Evolutionary conservation across 37 sponge, comb jelly and placozoan species (phyloP), one percentile per base, ranked within the genome.

Genomic region (Cladorhizidae sp.): DNA sequence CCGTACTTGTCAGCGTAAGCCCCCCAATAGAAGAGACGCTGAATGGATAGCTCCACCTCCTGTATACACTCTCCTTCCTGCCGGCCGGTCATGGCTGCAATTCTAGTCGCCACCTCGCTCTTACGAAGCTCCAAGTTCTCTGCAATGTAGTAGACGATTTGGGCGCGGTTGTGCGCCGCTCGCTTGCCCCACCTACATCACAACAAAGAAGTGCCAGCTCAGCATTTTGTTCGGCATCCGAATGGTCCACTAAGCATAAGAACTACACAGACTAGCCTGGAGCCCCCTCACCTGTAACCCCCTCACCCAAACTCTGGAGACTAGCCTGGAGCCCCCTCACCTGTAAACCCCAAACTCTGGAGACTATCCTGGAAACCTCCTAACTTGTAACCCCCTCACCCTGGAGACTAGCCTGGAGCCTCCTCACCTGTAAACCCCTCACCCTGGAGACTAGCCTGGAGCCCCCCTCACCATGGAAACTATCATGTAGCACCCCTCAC

Each of bases 1-100:
- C 97, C 97, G 42, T 89, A 97, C 52, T 97, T 97, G 92, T 98
- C 98, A 78, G 96, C 96, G 83, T 95, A 95, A 26, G 96, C 98
- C 22, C 97, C 98, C 85, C 93, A 95, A 76, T 92, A 83, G 83
- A 95, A 98, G 33, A 98, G 92, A n/a, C 96, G 32, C 75, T 91
- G 89, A 41, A 98, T 88, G 41, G 98, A 38, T 20, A 78, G 57
- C 57, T 98, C 94, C 56, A 98, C 98, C 71, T 96, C 97, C 31
- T 74, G 65, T 83, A 71, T 39, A n/a, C 82, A 75, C 36, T 88
- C 93, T 40, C 74, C 85, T 26, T 70, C 32, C 22, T 42, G 29
- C 8, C 72, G 28, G 59, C 97, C 90, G 15, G 90, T 94, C 95
- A 97, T 94, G 74, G 57, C 82, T 29, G 68, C 42, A 20, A 95